These are phyloP conservation scores for Phymorhynchus buccinoides DNA, from an alignment of 1,140 invertebrate species.

Conservation along the genomic window DNA sequence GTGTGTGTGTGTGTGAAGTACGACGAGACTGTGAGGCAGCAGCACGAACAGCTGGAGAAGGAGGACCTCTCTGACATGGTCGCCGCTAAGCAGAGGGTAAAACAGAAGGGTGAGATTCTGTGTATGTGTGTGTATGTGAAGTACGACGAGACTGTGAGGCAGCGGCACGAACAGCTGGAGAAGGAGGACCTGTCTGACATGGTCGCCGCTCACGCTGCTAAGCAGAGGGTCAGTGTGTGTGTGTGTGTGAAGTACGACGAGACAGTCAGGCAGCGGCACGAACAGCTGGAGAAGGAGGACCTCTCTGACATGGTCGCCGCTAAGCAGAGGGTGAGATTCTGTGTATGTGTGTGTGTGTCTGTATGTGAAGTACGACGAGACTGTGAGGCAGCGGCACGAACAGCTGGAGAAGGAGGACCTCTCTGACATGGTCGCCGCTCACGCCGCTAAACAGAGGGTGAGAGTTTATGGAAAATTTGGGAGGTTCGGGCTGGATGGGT, in stretches of 20 bases:
- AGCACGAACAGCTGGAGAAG: slow-evolving; percentile 88
- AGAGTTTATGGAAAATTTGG: no score
- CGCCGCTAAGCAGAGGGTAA: slow-evolving; percentile 87
- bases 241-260: slow-evolving; percentile 98
- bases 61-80: slow-evolving; percentile 99
- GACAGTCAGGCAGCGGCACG: slow-evolving; percentile 92
- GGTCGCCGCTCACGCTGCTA: slow-evolving; percentile 96
- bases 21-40: slow-evolving; percentile 94
- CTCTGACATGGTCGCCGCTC: slow-evolving; percentile 98
- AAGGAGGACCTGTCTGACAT: slow-evolving; percentile 98
- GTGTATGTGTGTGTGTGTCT: neutral
- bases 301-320: slow-evolving; percentile 98
- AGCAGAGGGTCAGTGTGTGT: slow-evolving; percentile 79
- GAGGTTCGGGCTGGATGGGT: neutral
- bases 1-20: slow-evolving; percentile 82
- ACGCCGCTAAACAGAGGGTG: slow-evolving; percentile 88
- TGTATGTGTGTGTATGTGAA: no score
- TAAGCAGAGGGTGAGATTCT: slow-evolving; percentile 80
- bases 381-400: slow-evolving; percentile 91
- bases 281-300: slow-evolving; percentile 91
- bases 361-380: slow-evolving; percentile 90
- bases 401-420: slow-evolving; percentile 93
- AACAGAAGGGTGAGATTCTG: no score
- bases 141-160: slow-evolving; percentile 96
- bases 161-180: slow-evolving; percentile 88